These are phyloP conservation scores for Pipa parva DNA, from an alignment of 2,113 vertebrate genomes.

Conservation along the genomic window DNA sequence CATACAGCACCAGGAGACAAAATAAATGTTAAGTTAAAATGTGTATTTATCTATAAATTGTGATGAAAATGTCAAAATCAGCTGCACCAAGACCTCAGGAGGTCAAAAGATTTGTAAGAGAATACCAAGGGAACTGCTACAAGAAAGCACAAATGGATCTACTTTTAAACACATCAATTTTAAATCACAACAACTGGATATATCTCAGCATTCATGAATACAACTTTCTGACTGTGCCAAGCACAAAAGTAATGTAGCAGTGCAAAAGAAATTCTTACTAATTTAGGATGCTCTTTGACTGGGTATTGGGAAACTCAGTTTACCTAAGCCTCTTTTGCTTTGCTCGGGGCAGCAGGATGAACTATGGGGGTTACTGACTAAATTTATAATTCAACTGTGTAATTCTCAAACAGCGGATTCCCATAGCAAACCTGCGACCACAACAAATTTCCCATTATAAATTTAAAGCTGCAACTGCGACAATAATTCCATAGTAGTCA, in stretches of 20 bases:
- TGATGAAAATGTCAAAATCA: constrained; percentile 8
- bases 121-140: constrained; percentile 14
- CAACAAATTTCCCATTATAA: no score
- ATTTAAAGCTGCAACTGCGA: no score
- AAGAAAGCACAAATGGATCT: constrained; percentile 10
- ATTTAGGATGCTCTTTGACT: neutral
- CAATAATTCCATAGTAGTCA: no score
- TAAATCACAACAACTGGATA: constrained; percentile 35
- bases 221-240: neutral
- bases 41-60: constrained; percentile 7
- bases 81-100: neutral
- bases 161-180: constrained; percentile 30
- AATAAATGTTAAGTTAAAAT: neutral
- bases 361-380: no score
- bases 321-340: no score
- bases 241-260: constrained; percentile 9
- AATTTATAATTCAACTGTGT: no score
- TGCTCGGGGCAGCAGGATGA: no score
- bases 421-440: no score
- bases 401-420: no score
- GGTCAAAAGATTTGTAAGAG: constrained; percentile 5
- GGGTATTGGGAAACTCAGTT: neutral
- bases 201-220: constrained; percentile 12
- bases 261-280: constrained; percentile 29
- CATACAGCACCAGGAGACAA: no score